Conservation (phyloP, 2,797 vertebrate genomes). For the Rhinophrynus dorsalis region DNA sequence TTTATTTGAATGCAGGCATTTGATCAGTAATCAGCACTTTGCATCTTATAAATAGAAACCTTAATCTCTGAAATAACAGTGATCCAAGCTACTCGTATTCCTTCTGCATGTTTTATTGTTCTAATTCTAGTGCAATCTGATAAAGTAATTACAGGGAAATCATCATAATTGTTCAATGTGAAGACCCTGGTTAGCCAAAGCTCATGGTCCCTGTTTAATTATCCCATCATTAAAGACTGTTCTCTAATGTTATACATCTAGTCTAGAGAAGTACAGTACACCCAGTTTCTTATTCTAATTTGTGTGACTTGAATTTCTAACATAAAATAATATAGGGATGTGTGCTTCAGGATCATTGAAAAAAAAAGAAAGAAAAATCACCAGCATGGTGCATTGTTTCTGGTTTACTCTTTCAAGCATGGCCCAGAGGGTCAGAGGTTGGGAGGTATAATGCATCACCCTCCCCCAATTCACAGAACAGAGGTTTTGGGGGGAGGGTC, state of each 20-base stretch:
- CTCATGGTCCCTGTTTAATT: slow-evolving; percentile 24
- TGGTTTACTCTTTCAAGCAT: too few relatives aligned
- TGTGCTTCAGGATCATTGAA: too few relatives aligned
- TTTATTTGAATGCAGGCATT: slow-evolving; percentile 15
- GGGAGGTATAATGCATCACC: too few relatives aligned
- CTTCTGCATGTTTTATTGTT: slow-evolving; percentile 18
- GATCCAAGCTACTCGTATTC: slow-evolving; percentile 6
- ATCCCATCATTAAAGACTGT: slow-evolving; percentile 11
- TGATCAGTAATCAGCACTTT: slow-evolving; percentile 12
- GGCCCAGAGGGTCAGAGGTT: too few relatives aligned
- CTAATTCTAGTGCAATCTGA: slow-evolving; percentile 15
- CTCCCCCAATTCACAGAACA: too few relatives aligned
- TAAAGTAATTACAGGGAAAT: slow-evolving; percentile 28
- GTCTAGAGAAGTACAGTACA: not conserved
- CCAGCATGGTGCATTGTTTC: too few relatives aligned
- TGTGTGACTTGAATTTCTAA: slow-evolving; percentile 8
- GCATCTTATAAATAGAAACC: slow-evolving; percentile 23
- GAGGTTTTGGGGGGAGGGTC: too few relatives aligned
- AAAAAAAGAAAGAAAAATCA: too few relatives aligned
- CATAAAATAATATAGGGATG: not conserved
- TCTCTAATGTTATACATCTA: slow-evolving; percentile 3
- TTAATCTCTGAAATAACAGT: slow-evolving; percentile 26
- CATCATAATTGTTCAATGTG: slow-evolving; percentile 16
- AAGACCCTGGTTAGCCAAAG: slow-evolving; percentile 18
- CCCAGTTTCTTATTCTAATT: slow-evolving; percentile 19